A percentile compares a stretch with the other conserved stretches of the same genome.
phyloP scores from a whole-genome alignment of 2,113 vertebrate species.

The Gadus macrocephalus region DNA sequence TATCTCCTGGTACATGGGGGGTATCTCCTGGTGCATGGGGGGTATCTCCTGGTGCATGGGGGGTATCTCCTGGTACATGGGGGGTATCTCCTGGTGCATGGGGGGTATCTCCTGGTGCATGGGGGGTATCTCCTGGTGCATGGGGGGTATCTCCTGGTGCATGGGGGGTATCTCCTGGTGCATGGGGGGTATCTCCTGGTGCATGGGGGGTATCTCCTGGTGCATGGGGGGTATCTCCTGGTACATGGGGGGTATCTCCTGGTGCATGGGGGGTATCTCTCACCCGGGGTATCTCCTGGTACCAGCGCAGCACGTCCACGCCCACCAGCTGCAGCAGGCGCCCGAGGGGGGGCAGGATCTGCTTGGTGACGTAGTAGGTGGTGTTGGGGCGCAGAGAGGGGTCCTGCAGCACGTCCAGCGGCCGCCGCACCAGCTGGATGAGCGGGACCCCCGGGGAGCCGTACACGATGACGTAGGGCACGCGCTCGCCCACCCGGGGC shows the following conservation, averaged over 20 bases:
- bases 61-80: neutral
- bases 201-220: neutral
- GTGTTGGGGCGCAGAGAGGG: slow-evolving; percentile 84
- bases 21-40: too few relatives aligned
- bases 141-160: too few relatives aligned
- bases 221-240: too few relatives aligned
- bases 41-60: too few relatives aligned
- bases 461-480: slow-evolving; percentile 92
- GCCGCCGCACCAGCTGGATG: slow-evolving; percentile 90
- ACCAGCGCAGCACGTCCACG: slow-evolving; percentile 94
- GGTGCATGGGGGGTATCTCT: slow-evolving; percentile 35
- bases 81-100: neutral
- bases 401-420: slow-evolving; percentile 87
- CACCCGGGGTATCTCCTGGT: slow-evolving; percentile 92
- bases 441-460: slow-evolving; percentile 89
- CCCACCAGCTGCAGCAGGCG: slow-evolving; percentile 93
- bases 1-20: slow-evolving; percentile 31
- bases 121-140: slow-evolving; percentile 91
- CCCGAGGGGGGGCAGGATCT: slow-evolving; percentile 90
- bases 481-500: slow-evolving; percentile 89
- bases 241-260: neutral
- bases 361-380: slow-evolving; percentile 94
- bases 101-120: slow-evolving; percentile 71
- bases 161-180: too few relatives aligned
- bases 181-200: slow-evolving; percentile 43